Evolutionary conservation across 2,888 invertebrate genomes (phyloP).

Genomic region (Scaptomyza parva): DNA sequence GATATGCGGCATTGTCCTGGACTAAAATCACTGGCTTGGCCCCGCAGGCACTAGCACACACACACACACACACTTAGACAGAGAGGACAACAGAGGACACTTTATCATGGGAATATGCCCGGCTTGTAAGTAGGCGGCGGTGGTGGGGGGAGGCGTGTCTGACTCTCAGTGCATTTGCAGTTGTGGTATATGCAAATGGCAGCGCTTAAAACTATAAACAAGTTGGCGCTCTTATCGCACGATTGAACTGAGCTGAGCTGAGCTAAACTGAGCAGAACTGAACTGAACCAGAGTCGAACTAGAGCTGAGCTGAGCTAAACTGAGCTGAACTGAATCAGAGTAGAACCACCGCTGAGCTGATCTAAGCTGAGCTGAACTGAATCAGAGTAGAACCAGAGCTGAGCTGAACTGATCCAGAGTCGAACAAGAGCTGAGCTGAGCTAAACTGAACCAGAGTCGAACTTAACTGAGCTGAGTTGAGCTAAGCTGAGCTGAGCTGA

Average conservation of each 20-base stretch:
- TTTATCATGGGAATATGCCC: conserved; percentile 77
- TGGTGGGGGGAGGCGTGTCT: background rate
- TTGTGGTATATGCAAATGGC: conserved; percentile 55
- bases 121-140: background rate
- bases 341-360: background rate
- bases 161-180: background rate
- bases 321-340: conserved; percentile 18
- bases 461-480: too few species aligned
- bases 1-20: conserved; percentile 41
- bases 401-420: background rate
- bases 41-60: conserved; percentile 47
- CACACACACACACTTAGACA: background rate
- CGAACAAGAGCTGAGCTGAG: background rate
- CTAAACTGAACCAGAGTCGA: too few species aligned
- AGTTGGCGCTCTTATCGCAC: conserved; percentile 38
- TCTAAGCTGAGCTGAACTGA: conserved; percentile 9
- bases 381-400: too few species aligned
- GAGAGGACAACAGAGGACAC: conserved; percentile 40
- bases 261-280: background rate
- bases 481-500: conserved; percentile 4
- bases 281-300: too few species aligned
- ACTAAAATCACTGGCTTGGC: conserved; percentile 63
- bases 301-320: background rate
- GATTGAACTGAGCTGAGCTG: conserved; percentile 17
- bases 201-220: conserved; percentile 61